Conservation (phyloP, 2,113 vertebrate species). For the Seriola aureovittata region DNA sequence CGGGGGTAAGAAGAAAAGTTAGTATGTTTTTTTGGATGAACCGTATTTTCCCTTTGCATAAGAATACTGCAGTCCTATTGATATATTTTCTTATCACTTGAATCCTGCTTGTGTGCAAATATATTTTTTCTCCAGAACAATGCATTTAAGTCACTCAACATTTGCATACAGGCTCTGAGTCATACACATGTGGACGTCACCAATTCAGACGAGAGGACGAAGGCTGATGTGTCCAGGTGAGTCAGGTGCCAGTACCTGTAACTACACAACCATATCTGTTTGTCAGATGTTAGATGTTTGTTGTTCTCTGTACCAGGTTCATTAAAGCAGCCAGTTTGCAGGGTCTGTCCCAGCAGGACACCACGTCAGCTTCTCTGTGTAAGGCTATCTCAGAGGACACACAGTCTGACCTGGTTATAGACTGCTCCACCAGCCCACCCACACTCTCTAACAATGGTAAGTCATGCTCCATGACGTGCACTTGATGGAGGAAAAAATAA, state of each 20-base stretch:
- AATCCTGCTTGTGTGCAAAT: background rate
- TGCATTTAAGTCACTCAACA: background rate
- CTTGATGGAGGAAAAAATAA: background rate
- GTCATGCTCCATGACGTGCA: background rate
- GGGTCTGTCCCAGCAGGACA: conserved; percentile 93
- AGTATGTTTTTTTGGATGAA: no score
- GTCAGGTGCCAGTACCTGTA: background rate
- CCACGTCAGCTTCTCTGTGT: conserved; percentile 89
- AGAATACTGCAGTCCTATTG: background rate
- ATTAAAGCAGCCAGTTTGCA: conserved; percentile 94
- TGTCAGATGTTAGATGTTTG: background rate
- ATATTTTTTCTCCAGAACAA: background rate
- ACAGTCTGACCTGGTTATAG: conserved; percentile 85
- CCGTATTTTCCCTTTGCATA: background rate
- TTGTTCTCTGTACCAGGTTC: conserved; percentile 85
- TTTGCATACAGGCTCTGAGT: conserved; percentile 90
- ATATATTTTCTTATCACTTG: background rate
- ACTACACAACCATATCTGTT: background rate
- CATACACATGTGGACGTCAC: conserved; percentile 91
- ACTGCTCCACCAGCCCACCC: conserved; percentile 88
- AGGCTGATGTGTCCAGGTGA: conserved; percentile 93
- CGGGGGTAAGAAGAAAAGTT: no score
- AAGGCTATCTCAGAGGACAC: conserved; percentile 89
- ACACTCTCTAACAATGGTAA: conserved; percentile 89
- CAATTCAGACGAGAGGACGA: conserved; percentile 89